Evolutionary conservation across 2,113 vertebrate species (phyloP), one percentile per base, ranked within the genome.

Genomic region (Oncorhynchus clarkii): DNA sequence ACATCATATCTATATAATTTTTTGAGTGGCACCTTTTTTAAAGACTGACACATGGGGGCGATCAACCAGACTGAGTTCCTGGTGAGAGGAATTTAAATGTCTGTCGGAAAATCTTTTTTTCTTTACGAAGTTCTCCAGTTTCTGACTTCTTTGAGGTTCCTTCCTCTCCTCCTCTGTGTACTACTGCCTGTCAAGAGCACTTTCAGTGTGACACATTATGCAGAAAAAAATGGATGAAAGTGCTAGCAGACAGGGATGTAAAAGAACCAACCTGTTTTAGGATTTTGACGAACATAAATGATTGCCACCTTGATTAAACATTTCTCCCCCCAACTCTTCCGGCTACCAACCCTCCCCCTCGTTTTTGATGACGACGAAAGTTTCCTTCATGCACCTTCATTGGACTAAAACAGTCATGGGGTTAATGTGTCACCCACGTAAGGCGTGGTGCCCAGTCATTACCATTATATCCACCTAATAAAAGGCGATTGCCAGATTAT

Each of bases 401-500:
- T 45, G 51, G n/a, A 3, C 22, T 45, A 7, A 26, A 3, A 16
- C 31, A n/a, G n/a, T 66, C 12, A 24, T 2, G 5, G 8, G 29
- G 31, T 22, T 31, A 5, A 72, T 57, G 72, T 59, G 49, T 77
- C 71, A 34, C 34, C 16, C 64, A 72, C 76, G 74, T 81, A 81
- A 81, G 74, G 16, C 13, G 24, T 34, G 54, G 74, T 9, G 60
- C 59, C 82, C 65, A 76, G 77, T 85, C 83, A 83, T 82, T 86
- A 88, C 80, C 75, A 59, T 86, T n/a, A 24, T 22, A 45, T 84
- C 86, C 73, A 76, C 73, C 82, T 81, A 86, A 84, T 85, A 84
- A 84, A 84, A 78, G 74, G 78, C 78, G 82, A 86, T 84, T 83
- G 77, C 73, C 11, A 74, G 86, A 85, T 85, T 84, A 87, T 87